Evolutionary conservation across 2,888 invertebrate species (phyloP), one percentile per base, ranked within the genome.

Genomic region (Xestia ashworthii): DNA sequence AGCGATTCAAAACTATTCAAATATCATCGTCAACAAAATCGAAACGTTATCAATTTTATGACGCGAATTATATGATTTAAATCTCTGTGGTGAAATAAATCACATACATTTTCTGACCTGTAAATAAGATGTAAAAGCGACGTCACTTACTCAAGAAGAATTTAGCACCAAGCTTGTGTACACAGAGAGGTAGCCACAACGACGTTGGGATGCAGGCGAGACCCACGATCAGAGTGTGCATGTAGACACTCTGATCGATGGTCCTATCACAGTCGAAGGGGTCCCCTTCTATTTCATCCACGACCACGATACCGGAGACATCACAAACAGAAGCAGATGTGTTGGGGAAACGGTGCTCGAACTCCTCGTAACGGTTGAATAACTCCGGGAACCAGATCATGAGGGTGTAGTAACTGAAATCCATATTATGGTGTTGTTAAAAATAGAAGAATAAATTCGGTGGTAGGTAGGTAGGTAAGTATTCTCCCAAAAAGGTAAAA

Each of bases 331-430:
- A 98, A 0, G 98, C 98, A 0, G 97, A 97, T 71, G 97, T 96
- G 83, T 97, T 97, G 0, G 98, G 98, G 96, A 98, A 97, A 3
- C 95, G 92, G 46, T 94, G 92, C 91, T 98, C 98, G 92, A 97
- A 98, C 89, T 98, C 98, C 90, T 98, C 98, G 93, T 98, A 98
- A 74, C 99, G 98, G 94, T 98, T 98, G 95, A 99, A 99, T 89
- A 99, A 95, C 93, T 99, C 99, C 22, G 99, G 99, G 95, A 99
- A 99, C 99, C 99, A 99, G 93, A 99, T 97, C 98, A 98, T 99
- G 65, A 99, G 95, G 12, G 99, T 99, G 93, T 99, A 99, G 95
- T 99, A 99, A 91, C 99, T 99, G 95, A n/a, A 90, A 89, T 58
- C n/a, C 3, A 16, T 44, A 25, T n/a, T 44, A 38, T n/a, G 32